Evolutionary conservation across 2,888 invertebrate genomes (phyloP), one percentile per base, ranked within the genome.

Genomic region (Sturmia bella): DNA sequence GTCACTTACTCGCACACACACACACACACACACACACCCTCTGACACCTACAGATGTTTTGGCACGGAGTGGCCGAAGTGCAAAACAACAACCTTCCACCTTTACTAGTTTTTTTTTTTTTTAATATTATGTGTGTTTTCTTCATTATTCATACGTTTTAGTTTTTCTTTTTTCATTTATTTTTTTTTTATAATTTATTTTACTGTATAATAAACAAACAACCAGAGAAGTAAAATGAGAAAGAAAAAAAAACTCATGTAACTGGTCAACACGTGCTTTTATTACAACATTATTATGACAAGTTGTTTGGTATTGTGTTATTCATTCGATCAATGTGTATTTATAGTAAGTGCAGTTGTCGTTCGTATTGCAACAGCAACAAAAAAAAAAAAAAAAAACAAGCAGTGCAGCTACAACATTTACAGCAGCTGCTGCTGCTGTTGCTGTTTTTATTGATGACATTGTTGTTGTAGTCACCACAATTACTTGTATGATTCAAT

Each of bases 261-360:
- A 78, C 83, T 80, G 77, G 85, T 84, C 88, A 89, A 88, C 89
- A 89, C 89, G 89, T 89, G 89, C 89, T 89, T 89, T 88, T 87
- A 87, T 89, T 87, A 87, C 87, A 86, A 74, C 86, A 86, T 82
- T 84, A 74, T 84, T 78, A 83, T 80, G 79, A 84, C 82, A 83
- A 84, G 83, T 83, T 84, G 61, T 69, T 66, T 75, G 13, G 37
- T 63, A 54, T 61, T 69, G 52, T 63, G 39, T n/a, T n/a, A n/a
- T n/a, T n/a, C n/a, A 39, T 66, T 64, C 64, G 39, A 74, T 74
- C 48, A 66, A 48, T 74, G 39, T 57, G 21, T 68, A 59, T 50
- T 72, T 41, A 63, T 73, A 45, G 61, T 63, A 73, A 54, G 6
- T 54, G 52, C 61, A 52, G 43, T 54, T 73, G 52, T 21, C 45